These are phyloP conservation scores for Etheostoma spectabile DNA, from an alignment of 2,113 vertebrate species.

Conservation along the genomic window DNA sequence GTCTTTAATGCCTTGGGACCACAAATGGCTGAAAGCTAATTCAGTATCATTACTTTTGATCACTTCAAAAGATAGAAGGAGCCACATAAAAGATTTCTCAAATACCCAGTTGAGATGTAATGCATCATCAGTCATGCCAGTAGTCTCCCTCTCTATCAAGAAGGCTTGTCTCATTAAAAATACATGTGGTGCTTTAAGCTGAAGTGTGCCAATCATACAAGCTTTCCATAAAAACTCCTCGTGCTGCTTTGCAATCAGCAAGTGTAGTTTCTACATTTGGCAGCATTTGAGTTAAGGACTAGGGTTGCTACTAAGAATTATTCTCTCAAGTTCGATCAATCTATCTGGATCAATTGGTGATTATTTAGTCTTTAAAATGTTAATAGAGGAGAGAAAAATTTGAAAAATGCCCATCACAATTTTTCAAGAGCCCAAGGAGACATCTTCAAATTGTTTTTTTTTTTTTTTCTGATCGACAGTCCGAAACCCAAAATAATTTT, in stretches of 20 bases:
- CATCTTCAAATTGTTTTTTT: background rate
- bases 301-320: background rate
- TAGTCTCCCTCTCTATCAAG: slow-evolving; percentile 56
- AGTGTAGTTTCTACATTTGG: slow-evolving; percentile 40
- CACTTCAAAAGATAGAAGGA: slow-evolving; percentile 49
- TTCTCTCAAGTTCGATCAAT: background rate
- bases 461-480: background rate
- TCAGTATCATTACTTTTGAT: slow-evolving; percentile 59
- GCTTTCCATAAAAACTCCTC: slow-evolving; percentile 58
- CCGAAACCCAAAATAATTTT: background rate
- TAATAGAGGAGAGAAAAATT: no score
- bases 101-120: slow-evolving; percentile 56
- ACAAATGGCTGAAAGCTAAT: slow-evolving; percentile 52
- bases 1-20: slow-evolving; percentile 15
- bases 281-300: slow-evolving; percentile 2
- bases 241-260: slow-evolving; percentile 47
- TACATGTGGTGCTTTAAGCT: slow-evolving; percentile 61
- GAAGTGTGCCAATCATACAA: slow-evolving; percentile 66
- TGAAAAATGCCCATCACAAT: background rate
- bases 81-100: slow-evolving; percentile 39
- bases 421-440: background rate
- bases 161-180: slow-evolving; percentile 72
- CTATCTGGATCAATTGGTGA: background rate
- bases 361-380: background rate
- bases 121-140: slow-evolving; percentile 52